Percentiles rank a stretch among this genome's conserved stretches.
These are phyloP conservation scores for Acrobeloides nanus DNA, from an alignment of 2,888 invertebrate species.

Conservation along the genomic window DNA sequence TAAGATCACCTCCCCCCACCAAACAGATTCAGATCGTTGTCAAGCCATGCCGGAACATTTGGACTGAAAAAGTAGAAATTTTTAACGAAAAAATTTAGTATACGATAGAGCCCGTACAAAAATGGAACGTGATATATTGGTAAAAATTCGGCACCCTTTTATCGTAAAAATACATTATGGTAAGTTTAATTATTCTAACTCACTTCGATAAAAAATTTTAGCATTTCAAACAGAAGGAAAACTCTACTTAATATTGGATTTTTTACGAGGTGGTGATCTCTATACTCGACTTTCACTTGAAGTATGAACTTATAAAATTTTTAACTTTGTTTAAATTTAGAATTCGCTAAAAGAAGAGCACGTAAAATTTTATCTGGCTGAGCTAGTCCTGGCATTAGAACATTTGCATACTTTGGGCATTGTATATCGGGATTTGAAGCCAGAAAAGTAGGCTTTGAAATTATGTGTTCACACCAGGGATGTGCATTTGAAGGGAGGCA, in stretches of 20 bases:
- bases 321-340: conserved; percentile 64
- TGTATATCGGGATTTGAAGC: conserved; percentile 95
- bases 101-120: conserved; percentile 77
- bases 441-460: conserved; percentile 77
- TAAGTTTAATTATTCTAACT: conserved; percentile 31
- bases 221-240: conserved; percentile 99
- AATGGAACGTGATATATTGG: conserved; percentile 95
- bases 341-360: conserved; percentile 99
- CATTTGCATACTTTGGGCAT: conserved; percentile 94
- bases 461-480: too few relatives aligned
- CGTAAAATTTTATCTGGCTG: conserved; percentile 97
- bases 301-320: too few relatives aligned
- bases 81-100: too few relatives aligned
- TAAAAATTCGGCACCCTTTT: conserved; percentile 96
- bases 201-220: conserved; percentile 43
- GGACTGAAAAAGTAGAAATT: too few relatives aligned
- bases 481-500: too few relatives aligned
- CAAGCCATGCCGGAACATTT: too few relatives aligned
- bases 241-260: conserved; percentile 93
- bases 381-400: conserved; percentile 88
- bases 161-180: conserved; percentile 91
- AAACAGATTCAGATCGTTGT: too few relatives aligned
- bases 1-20: too few relatives aligned
- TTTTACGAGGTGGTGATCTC: conserved; percentile 87
- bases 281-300: conserved; percentile 98